Percentiles rank a stretch among this genome's conserved stretches.
These are phyloP conservation scores for Ophion ventricosus DNA, from an alignment of 2,888 invertebrate genomes.

Conservation along the genomic window DNA sequence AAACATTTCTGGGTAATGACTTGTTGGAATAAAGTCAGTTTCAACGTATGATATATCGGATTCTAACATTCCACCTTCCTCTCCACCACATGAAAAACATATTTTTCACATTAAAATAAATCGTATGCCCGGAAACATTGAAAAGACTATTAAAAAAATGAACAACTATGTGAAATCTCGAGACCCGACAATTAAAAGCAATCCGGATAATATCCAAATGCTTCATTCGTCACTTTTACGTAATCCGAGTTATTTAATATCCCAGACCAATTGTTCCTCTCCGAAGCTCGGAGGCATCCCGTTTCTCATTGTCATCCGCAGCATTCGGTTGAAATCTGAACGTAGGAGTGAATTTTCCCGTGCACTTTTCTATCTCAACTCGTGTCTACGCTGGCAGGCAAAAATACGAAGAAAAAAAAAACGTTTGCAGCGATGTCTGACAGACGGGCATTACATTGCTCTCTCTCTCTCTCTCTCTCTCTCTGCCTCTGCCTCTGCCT, in stretches of 20 bases:
- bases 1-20: background rate
- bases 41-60: background rate
- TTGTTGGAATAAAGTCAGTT: background rate
- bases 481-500: no score
- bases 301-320: background rate
- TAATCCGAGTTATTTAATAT: background rate
- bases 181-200: background rate
- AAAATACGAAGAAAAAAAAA: background rate
- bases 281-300: background rate
- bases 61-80: background rate
- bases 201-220: background rate
- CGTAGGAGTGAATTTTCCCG: background rate
- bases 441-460: background rate
- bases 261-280: background rate
- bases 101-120: background rate
- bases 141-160: background rate
- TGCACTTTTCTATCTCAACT: background rate
- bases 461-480: background rate
- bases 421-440: background rate
- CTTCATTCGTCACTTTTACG: background rate
- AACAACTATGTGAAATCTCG: background rate
- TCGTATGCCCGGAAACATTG: background rate
- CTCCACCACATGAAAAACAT: background rate
- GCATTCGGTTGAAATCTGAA: background rate
- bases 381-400: background rate